Base-by-base conservation (phyloP, 37 sponge, comb jelly and placozoan genomes). In the Beroe ovata region DNA sequence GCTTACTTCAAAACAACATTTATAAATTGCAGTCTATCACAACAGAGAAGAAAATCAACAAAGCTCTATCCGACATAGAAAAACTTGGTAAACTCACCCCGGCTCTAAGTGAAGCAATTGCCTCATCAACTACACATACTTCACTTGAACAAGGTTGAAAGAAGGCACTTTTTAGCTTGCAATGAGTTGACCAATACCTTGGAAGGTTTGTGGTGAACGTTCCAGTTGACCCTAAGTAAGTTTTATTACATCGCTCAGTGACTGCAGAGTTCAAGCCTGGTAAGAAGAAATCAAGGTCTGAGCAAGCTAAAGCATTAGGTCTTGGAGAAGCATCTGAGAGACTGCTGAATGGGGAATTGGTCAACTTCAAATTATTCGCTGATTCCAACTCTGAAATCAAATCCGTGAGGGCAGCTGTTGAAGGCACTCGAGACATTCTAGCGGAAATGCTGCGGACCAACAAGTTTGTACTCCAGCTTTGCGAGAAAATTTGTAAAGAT, bases 181-280 rank as follows among this genome's bases (percentile, higher is more conserved):
- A n/a, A n/a, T n/a, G n/a, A n/a, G n/a, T n/a, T n/a, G n/a, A n/a
- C n/a, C n/a, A n/a, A n/a, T n/a, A n/a, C n/a, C n/a, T n/a, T n/a
- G n/a, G n/a, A n/a, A n/a, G n/a, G n/a, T n/a, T n/a, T n/a, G n/a
- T n/a, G n/a, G n/a, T n/a, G n/a, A n/a, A n/a, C n/a, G n/a, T n/a
- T n/a, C n/a, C n/a, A n/a, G n/a, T n/a, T n/a, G n/a, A n/a, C n/a
- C n/a, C n/a, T n/a, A n/a, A n/a, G n/a, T n/a, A n/a, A n/a, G n/a
- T n/a, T n/a, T n/a, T n/a, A n/a, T n/a, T n/a, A n/a, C n/a, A n/a
- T 62, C n/a, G 21, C 34, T 66, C 84, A 77, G 84, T 77, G 26
- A 42, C 84, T 77, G 84, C 84, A 25, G 58, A 29, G 20, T 77
- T 41, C 54, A 77, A 42, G 84, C 84, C 84, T 25, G 84, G 25